phyloP scores from a whole-genome alignment of 2,888 invertebrate genomes.

The Latheticus oryzae region DNA sequence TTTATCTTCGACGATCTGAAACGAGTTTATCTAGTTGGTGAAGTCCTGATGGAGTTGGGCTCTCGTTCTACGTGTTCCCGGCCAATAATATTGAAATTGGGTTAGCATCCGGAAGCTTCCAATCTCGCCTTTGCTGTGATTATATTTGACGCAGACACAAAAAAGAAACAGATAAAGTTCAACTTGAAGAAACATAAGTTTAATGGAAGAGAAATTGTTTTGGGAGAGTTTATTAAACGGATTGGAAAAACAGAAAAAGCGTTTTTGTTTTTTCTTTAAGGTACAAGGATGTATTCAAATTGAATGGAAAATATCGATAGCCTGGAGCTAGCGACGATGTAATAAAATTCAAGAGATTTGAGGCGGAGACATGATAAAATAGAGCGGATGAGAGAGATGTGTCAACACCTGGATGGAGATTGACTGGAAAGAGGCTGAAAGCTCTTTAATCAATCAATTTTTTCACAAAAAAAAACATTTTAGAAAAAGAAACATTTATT shows the following conservation, averaged over 20 bases:
- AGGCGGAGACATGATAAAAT: slow-evolving; percentile 16
- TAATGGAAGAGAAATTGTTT: too few species aligned
- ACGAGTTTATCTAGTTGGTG: slow-evolving; percentile 39
- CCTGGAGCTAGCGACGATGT: slow-evolving; percentile 19
- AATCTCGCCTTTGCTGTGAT: slow-evolving; percentile 33
- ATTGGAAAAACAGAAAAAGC: slow-evolving; percentile 2
- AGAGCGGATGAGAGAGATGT: background rate
- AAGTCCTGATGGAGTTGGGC: slow-evolving; percentile 38
- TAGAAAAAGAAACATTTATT: too few species aligned
- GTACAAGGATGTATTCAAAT: slow-evolving; percentile 26
- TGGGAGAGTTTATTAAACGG: background rate
- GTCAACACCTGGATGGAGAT: slow-evolving; percentile 21
- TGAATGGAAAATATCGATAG: slow-evolving; percentile 27
- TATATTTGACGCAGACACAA: slow-evolving; percentile 10
- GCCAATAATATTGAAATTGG: slow-evolving; percentile 43
- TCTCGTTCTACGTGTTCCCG: slow-evolving; percentile 39
- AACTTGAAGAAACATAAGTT: too few species aligned
- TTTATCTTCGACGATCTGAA: slow-evolving; percentile 43
- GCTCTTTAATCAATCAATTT: too few species aligned
- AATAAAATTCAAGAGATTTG: slow-evolving; percentile 26
- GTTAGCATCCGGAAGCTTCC: slow-evolving; percentile 33
- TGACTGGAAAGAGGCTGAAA: too few species aligned
- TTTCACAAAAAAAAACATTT: too few species aligned
- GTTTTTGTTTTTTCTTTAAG: slow-evolving; percentile 6
- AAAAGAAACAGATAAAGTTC: too few species aligned